Conservation (phyloP, 2,888 invertebrate genomes). For the Hypomecis punctinalis region DNA sequence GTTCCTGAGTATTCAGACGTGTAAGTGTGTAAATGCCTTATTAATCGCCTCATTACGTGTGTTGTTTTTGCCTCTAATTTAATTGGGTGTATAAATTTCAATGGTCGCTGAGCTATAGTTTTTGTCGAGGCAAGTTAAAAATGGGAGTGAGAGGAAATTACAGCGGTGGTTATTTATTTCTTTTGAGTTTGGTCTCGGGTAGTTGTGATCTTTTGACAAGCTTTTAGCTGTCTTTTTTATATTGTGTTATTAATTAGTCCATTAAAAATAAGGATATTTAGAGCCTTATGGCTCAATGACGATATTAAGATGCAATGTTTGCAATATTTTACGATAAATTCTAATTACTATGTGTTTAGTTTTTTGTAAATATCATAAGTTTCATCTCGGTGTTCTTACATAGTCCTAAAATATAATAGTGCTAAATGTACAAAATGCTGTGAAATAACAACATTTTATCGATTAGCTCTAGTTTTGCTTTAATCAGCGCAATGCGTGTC, state of each 20-base stretch:
- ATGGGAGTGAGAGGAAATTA: conserved; percentile 10
- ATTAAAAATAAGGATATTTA: no score
- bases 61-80: conserved; percentile 68
- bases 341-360: no score
- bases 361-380: no score
- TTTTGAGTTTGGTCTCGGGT: conserved; percentile 39
- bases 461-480: neutral
- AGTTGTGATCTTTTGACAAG: neutral
- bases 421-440: no score
- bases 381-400: no score
- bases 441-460: no score
- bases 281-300: no score
- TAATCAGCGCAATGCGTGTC: neutral
- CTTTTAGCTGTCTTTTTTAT: no score
- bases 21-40: conserved; percentile 55
- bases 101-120: conserved; percentile 20
- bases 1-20: conserved; percentile 50
- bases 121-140: conserved; percentile 12
- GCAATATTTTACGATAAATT: no score
- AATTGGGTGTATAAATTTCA: conserved; percentile 70
- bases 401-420: no score
- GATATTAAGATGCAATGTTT: no score
- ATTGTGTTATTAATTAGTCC: no score
- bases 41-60: conserved; percentile 70
- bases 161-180: conserved; percentile 14